phyloP scores from a whole-genome alignment of 2,888 invertebrate genomes.

The Drosophila seclusa region DNA sequence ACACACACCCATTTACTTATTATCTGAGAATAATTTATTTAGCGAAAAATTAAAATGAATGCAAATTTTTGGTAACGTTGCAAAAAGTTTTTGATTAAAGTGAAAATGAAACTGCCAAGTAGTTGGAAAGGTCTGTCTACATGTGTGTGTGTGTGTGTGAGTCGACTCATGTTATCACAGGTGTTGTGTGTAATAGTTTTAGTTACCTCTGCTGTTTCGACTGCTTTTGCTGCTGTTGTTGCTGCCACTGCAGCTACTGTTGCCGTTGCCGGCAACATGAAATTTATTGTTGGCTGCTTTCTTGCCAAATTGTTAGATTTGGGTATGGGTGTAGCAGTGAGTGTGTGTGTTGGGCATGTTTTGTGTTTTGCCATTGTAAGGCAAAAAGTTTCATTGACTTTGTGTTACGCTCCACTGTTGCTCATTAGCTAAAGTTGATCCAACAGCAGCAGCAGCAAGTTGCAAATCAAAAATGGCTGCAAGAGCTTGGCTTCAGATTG shows the following conservation, averaged over 20 bases:
- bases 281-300: conserved; percentile 61
- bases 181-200: conserved; percentile 66
- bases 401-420: conserved; percentile 29
- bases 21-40: conserved; percentile 69
- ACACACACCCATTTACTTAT: conserved; percentile 15
- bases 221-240: conserved; percentile 33
- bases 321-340: conserved; percentile 3
- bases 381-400: conserved; percentile 67
- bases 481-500: conserved; percentile 20
- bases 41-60: conserved; percentile 79
- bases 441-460: conserved; percentile 23
- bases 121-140: conserved; percentile 10
- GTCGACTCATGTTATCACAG: conserved; percentile 66
- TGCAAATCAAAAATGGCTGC: conserved; percentile 42
- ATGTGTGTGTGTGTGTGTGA: conserved; percentile 9
- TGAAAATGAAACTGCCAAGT: conserved; percentile 76
- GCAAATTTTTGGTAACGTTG: conserved; percentile 68
- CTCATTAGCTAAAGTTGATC: conserved; percentile 62
- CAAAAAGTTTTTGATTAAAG: conserved; percentile 78
- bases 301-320: conserved; percentile 37
- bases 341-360: conserved; percentile 34
- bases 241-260: conserved; percentile 23
- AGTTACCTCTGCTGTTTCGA: conserved; percentile 45
- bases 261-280: conserved; percentile 48
- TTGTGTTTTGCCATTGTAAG: conserved; percentile 49